A percentile compares a stretch with the other conserved stretches of the same genome.
phyloP scores from a whole-genome alignment of 1,140 invertebrate genomes.

The Drosophila bifasciata region DNA sequence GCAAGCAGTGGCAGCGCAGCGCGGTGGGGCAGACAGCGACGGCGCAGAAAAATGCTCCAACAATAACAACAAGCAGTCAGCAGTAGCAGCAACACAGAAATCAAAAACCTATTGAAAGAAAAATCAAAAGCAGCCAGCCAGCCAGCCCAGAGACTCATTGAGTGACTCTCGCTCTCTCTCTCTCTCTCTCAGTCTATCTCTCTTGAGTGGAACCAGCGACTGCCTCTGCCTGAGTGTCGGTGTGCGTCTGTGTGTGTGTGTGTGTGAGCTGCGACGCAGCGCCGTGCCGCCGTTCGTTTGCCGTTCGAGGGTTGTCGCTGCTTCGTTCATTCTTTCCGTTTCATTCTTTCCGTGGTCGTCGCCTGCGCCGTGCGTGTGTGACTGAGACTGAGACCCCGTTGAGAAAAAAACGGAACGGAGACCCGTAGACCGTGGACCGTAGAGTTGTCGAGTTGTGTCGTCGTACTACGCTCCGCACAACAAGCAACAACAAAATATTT shows the following conservation, averaged over 20 bases:
- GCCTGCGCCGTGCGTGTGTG: conserved; percentile 34
- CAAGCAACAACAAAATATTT: conserved; percentile 1
- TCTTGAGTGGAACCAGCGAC: not conserved
- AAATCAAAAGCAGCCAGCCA: conserved; percentile 64
- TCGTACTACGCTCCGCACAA: not conserved
- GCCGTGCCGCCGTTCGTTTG: conserved; percentile 1
- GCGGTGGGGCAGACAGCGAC: conserved; percentile 43
- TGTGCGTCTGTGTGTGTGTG: conserved; percentile 21
- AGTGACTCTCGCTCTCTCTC: conserved; percentile 42
- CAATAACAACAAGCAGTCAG: conserved; percentile 37
- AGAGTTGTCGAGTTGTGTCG: too few relatives aligned
- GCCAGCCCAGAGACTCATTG: conserved; percentile 32
- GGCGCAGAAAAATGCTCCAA: conserved; percentile 76
- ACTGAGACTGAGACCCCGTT: conserved; percentile 49
- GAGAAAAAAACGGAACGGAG: conserved; percentile 6
- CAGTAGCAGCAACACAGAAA: conserved; percentile 60
- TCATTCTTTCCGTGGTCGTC: conserved; percentile 66
- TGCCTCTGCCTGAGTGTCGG: conserved; percentile 4
- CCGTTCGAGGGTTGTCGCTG: conserved; percentile 75
- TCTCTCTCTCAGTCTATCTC: conserved; percentile 8
- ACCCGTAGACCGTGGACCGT: too few relatives aligned
- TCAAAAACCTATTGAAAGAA: conserved; percentile 78
- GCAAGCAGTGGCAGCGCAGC: conserved; percentile 15
- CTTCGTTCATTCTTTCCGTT: conserved; percentile 60
- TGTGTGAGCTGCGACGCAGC: conserved; percentile 8